Base-by-base conservation (phyloP, 2,797 vertebrate species). In the Varecia variegata region DNA sequence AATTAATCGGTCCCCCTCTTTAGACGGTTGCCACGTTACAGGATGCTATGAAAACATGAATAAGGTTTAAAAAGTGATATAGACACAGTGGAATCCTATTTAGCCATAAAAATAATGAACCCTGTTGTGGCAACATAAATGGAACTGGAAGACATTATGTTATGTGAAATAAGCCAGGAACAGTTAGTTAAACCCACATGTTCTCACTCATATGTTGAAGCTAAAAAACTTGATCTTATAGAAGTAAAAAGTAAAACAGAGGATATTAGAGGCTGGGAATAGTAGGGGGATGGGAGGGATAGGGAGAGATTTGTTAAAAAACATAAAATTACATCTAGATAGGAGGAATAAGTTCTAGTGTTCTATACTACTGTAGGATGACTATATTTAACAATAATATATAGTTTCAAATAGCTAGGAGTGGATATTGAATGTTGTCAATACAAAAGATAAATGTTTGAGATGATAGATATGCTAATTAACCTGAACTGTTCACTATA, bases 21-120 rank as follows among this genome's bases (percentile, higher is more conserved):
- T 99, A 97, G 99, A 99, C 70, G 99, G 99, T 93, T 99, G 99
- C 99, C 99, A 99, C 94, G 99, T 99, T 85, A 99, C 99, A 17
- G 99, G 99, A 98, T 99, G 99, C 99, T 99, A 97, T 97, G 91
- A 90, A 97, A 97, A 97, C 5, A 43, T 3, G 83, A 97, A 94
- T 17, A 88, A 86, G 97, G 45, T 93, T 86, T 9, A 73, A 86
- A 84, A 94, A 47, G 6, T 38, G 14, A 92, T 25, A 38, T 38
- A 79, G 38, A 79, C 21, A 79, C 7, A 79, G 25, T 3, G 13
- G 8, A 35, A 38, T 79, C 20, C 21, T 35, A 56, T 54, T 79
- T n/a, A 38, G 14, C 4, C 35, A 56, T 38, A 79, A 54, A 35
- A 54, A 38, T n/a, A 27, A 56, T 79, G 50, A 56, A 25, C 38